Evolutionary conservation across 2,888 invertebrate genomes (phyloP), one percentile per base, ranked within the genome.

Genomic region (Exephanes ischioxanthus): DNA sequence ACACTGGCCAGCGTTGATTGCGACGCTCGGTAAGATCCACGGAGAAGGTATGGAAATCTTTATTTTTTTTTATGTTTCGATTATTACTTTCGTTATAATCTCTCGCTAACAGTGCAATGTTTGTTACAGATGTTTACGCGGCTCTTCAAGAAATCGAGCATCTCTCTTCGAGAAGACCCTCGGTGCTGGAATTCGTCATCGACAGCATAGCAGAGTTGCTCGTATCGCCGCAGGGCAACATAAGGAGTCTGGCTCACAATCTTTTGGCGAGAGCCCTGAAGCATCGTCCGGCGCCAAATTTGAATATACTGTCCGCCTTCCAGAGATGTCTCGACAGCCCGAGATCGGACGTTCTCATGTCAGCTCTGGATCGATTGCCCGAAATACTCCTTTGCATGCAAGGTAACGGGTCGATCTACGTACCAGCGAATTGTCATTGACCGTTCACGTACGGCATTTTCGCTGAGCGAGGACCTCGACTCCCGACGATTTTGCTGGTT

Each of bases 361-460:
- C 97, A 0, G 97, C 97, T 41, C 95, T 99, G 67, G 98, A 98
- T 87, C 96, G 96, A 92, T 95, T 99, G 71, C 97, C 98, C 0
- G 98, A 98, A 90, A 96, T 98, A 87, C 95, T 97, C 76, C 95
- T 97, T 14, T 96, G 98, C 86, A 95, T 97, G 95, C 98, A 97
- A 95, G 95, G 95, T 95, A 90, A 83, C 84, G 16, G 81, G 33
- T 30, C 0, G 9, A 53, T 26, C 45, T 63, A 48, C 45, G 19
- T 70, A 77, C 0, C 26, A 48, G 2, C 1, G 11, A 41, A 41
- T 11, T 41, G 41, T 41, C 41, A 11, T 41, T 41, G 11, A 41
- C 6, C 3, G 9, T 41, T 41, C 41, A 2, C 41, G 41, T 41
- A 11, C 41, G 9, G 11, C 3, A 37, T 37, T 11, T 3, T 6